Base-by-base conservation (phyloP, 2,888 invertebrate genomes). In the Carterocephalus palaemon region DNA sequence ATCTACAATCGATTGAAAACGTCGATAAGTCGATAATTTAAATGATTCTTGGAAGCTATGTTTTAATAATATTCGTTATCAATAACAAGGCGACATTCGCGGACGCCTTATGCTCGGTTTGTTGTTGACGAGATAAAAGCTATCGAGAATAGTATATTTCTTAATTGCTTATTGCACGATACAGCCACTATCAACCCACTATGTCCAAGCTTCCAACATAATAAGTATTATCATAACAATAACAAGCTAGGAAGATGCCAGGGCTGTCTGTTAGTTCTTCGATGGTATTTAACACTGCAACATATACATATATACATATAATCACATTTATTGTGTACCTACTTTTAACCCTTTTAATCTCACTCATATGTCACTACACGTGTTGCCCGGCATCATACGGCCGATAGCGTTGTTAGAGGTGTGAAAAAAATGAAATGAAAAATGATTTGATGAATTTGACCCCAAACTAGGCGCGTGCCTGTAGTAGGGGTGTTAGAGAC, bases 141-240 rank as follows among this genome's bases (percentile, higher is more conserved):
- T 46, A 49, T 56, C 56, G 63, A n/a, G n/a, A n/a, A 68, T 69
- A 66, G 66, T 76, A 75, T 77, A 72, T 68, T 79, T 79, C 75
- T 82, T 84, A 84, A 83, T 85, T 84, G 66, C 75, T 70, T 66
- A 74, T 74, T 73, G 79, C 79, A 71, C 71, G 84, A 82, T 83
- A 82, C 60, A 67, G 67, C 58, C 78, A 70, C 76, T 84, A 85
- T 84, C 83, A 70, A 63, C 52, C 60, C 75, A 75, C 72, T 77
- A 81, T 82, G 81, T 76, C 75, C 75, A 82, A 80, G 79, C 80
- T 82, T 76, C 75, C 75, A 82, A 80, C 80, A 81, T 83, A 84
- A 83, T 81, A 83, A 81, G 74, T 69, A 80, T 84, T 85, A 85
- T 85, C 85, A 77, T 73, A 79, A 83, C 76, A 85, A 85, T 80